Percentiles rank a stretch among this genome's conserved stretches.
Conservation (phyloP, 2,888 invertebrate genomes). For the Drosophila meridionalis region DNA sequence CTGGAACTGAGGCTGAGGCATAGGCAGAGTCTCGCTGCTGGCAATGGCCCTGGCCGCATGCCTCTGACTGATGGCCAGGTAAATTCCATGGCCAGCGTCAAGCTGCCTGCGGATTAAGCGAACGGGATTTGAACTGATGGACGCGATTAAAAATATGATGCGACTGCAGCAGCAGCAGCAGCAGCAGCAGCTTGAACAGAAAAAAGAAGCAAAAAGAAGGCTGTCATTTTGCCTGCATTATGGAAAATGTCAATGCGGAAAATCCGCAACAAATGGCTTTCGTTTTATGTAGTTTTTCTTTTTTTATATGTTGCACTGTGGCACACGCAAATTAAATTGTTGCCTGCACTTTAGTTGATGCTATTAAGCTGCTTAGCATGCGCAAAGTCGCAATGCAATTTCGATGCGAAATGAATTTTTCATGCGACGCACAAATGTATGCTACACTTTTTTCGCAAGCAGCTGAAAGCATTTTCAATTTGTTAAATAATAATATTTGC, state of each 20-base stretch:
- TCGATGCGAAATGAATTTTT: neutral
- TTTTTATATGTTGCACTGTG: constrained; percentile 1
- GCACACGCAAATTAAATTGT: constrained; percentile 26
- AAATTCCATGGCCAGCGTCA: constrained; percentile 56
- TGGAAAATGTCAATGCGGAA: constrained; percentile 33
- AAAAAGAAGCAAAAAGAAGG: constrained; percentile 28
- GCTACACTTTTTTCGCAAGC: constrained; percentile 22
- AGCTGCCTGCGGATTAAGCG: constrained; percentile 57
- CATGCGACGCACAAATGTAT: constrained; percentile 26
- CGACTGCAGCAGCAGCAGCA: constrained; percentile 5
- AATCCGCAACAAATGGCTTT: constrained; percentile 12
- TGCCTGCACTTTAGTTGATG: constrained; percentile 25
- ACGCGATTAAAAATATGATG: constrained; percentile 55
- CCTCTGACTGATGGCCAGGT: constrained; percentile 68
- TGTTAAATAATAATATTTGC: constrained; percentile 21
- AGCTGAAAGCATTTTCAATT: constrained; percentile 16
- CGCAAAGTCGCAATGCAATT: constrained; percentile 4
- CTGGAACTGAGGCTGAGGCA: constrained; percentile 3
- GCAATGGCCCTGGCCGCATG: constrained; percentile 31
- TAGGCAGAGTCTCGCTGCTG: constrained; percentile 1
- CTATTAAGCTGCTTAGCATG: constrained; percentile 24
- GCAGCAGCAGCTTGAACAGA: constrained; percentile 38
- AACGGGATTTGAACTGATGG: constrained; percentile 38
- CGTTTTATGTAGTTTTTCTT: constrained; percentile 18
- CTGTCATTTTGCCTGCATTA: constrained; percentile 52